Evolutionary conservation across 2,113 vertebrate species (phyloP).

Genomic region (Aegotheles bennettii): DNA sequence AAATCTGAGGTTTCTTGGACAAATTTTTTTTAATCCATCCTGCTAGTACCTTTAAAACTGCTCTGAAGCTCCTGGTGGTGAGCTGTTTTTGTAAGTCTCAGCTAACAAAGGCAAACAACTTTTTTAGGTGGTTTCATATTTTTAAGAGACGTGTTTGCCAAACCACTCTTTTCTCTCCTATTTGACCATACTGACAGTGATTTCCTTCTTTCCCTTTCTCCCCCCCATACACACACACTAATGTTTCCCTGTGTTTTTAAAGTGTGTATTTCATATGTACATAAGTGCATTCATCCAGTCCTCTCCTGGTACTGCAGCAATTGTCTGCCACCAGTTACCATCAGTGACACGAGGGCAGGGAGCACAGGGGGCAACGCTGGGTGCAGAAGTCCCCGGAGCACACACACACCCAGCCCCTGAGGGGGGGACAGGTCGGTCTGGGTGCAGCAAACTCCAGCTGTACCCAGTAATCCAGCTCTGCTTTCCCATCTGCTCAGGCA

Average conservation of each 20-base stretch:
- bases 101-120: accelerated
- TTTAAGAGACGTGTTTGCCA: neutral
- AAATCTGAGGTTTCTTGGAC: neutral
- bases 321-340: neutral
- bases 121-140: neutral
- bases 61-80: neutral
- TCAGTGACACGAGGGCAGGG: accelerated
- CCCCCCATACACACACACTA: neutral
- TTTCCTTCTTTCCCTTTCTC: neutral
- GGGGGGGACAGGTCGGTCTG: accelerated
- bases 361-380: accelerated
- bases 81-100: neutral
- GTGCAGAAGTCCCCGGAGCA: too few relatives aligned
- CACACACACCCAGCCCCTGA: too few relatives aligned
- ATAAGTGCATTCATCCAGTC: neutral
- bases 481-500: neutral
- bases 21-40: neutral
- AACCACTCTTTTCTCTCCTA: neutral
- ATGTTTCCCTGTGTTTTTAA: neutral
- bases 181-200: neutral
- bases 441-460: neutral
- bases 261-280: neutral
- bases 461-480: neutral
- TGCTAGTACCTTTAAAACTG: neutral
- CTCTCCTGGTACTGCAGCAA: neutral